phyloP scores from a whole-genome alignment of 1,140 invertebrate species.

The Papilio dardanus region DNA sequence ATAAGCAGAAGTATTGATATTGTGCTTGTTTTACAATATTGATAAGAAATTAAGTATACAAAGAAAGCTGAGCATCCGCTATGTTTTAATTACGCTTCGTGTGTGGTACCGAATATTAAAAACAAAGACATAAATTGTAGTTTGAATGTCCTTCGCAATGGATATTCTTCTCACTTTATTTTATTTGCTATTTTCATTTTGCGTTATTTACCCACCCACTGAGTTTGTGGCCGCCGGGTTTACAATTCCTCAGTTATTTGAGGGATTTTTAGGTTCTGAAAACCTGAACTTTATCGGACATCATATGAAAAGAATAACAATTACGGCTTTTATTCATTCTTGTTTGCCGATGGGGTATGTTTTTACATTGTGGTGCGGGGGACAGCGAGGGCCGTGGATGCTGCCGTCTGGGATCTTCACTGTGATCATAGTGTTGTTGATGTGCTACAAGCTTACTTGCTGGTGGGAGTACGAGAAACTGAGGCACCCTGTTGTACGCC shows the following conservation, averaged over 20 bases:
- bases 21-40: neutral
- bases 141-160: slow-evolving; percentile 51
- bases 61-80: neutral
- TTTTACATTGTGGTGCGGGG: slow-evolving; percentile 67
- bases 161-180: slow-evolving; percentile 85
- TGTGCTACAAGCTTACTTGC: slow-evolving; percentile 80
- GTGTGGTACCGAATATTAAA: neutral
- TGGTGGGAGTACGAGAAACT: slow-evolving; percentile 88
- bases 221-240: slow-evolving; percentile 90
- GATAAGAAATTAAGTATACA: neutral
- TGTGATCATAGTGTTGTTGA: slow-evolving; percentile 55
- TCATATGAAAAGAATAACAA: slow-evolving; percentile 86
- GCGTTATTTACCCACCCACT: slow-evolving; percentile 88
- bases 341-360: slow-evolving; percentile 87
- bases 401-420: slow-evolving; percentile 65
- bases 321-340: slow-evolving; percentile 87
- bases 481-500: slow-evolving; percentile 89
- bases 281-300: slow-evolving; percentile 87
- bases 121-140: neutral
- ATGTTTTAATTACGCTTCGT: slow-evolving; percentile 21
- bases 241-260: slow-evolving; percentile 87
- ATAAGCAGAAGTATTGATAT: neutral
- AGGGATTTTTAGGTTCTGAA: slow-evolving; percentile 86
- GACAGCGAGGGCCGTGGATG: slow-evolving; percentile 62
- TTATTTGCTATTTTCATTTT: slow-evolving; percentile 86